Conservation (phyloP, 2,888 invertebrate genomes). For the Brachyptera risi region DNA sequence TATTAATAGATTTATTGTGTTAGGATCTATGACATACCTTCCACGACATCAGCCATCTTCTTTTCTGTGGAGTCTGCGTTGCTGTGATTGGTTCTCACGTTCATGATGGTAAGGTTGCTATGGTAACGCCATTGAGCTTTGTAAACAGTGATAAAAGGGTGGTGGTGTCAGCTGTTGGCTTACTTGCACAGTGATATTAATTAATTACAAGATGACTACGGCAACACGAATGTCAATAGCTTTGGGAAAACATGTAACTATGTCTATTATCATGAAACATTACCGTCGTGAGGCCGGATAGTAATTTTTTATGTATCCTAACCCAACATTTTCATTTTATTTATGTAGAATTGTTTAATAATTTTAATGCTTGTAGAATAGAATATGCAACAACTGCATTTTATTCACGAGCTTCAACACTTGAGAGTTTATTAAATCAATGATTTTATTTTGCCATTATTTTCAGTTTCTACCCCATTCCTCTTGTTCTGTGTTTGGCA, state of each 20-base stretch:
- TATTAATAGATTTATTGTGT: not conserved
- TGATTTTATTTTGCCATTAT: not conserved
- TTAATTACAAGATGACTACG: constrained; percentile 4
- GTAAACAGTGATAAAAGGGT: constrained; percentile 2
- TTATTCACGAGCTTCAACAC: too few relatives aligned
- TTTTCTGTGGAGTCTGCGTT: constrained; percentile 31
- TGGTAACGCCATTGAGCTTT: constrained; percentile 13
- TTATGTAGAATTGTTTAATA: too few relatives aligned
- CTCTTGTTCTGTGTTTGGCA: not conserved
- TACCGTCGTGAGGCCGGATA: too few relatives aligned
- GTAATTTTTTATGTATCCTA: too few relatives aligned
- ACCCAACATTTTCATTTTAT: too few relatives aligned
- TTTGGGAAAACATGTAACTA: constrained; percentile 32
- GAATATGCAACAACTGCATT: too few relatives aligned
- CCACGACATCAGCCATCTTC: constrained; percentile 33
- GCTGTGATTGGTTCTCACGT: constrained; percentile 22
- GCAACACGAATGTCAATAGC: constrained; percentile 31
- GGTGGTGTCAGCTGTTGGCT: constrained; percentile 13
- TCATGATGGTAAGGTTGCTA: constrained; percentile 23
- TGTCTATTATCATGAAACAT: too few relatives aligned
- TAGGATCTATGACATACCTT: constrained; percentile 29
- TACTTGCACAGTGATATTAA: constrained; percentile 5
- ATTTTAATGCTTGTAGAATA: too few relatives aligned
- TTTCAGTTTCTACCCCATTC: constrained; percentile 14
- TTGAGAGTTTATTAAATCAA: too few relatives aligned